These are phyloP conservation scores for Aphis craccivora DNA, from an alignment of 1,140 invertebrate species.

Conservation along the genomic window DNA sequence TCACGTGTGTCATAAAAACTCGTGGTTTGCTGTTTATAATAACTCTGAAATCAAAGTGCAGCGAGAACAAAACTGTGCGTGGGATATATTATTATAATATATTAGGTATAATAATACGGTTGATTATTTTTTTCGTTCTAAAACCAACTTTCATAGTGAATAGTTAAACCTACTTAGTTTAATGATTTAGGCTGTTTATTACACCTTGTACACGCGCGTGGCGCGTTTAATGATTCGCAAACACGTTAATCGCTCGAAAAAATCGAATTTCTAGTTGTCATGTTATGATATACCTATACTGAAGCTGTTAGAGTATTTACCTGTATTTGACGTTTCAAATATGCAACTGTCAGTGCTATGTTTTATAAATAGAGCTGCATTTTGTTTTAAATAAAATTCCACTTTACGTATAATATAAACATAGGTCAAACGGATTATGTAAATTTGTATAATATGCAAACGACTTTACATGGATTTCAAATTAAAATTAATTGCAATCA, in stretches of 20 bases:
- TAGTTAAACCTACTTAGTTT: neutral
- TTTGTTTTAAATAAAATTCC: neutral
- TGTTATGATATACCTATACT: neutral
- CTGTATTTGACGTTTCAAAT: neutral
- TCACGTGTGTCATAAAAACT: neutral
- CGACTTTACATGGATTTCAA: neutral
- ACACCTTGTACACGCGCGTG: neutral
- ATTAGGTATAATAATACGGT: neutral
- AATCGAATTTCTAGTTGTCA: neutral
- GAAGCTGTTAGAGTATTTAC: neutral
- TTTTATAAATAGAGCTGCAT: neutral
- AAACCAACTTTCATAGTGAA: neutral
- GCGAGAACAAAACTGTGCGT: neutral
- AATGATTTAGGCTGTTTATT: neutral
- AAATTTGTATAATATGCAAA: neutral
- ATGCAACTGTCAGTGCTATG: neutral
- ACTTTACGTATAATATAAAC: neutral
- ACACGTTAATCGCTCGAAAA: neutral
- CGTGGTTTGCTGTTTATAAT: neutral
- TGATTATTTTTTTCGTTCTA: neutral
- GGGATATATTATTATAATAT: neutral
- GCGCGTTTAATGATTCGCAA: neutral
- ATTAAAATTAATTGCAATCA: constrained; percentile 29
- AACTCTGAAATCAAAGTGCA: neutral
- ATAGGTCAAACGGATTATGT: constrained; percentile 18